Percentiles rank a stretch among this genome's conserved stretches.
These are phyloP conservation scores for Hozukius guyotensis DNA, from an alignment of 2,797 vertebrate species.

Conservation along the genomic window DNA sequence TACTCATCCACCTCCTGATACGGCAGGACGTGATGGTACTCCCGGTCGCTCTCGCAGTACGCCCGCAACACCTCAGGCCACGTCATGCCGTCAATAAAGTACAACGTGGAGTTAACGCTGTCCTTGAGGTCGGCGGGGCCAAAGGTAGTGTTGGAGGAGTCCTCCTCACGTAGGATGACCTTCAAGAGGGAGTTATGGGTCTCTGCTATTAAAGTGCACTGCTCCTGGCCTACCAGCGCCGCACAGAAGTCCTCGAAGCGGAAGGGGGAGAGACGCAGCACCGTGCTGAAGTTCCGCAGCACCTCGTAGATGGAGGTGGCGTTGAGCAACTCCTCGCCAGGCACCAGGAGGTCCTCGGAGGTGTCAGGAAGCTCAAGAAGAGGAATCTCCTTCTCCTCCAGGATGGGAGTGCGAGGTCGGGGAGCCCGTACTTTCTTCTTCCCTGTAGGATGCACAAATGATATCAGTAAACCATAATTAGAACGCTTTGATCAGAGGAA, in stretches of 20 bases:
- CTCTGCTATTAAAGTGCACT: constrained; percentile 97
- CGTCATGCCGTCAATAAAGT: constrained; percentile 98
- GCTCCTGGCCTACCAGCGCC: constrained; percentile 94
- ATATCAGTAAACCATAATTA: not conserved
- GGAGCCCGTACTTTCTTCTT: constrained; percentile 88
- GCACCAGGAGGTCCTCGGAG: constrained; percentile 96
- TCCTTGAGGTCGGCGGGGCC: constrained; percentile 98
- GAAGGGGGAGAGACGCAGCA: constrained; percentile 96
- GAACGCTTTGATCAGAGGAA: not conserved
- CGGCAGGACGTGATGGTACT: constrained; percentile 93
- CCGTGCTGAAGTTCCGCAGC: constrained; percentile 94
- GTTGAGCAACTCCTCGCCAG: constrained; percentile 92
- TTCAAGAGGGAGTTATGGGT: constrained; percentile 95
- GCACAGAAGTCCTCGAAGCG: constrained; percentile 99
- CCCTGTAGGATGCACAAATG: constrained; percentile 75
- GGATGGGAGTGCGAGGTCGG: constrained; percentile 91
- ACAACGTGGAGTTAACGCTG: constrained; percentile 97
- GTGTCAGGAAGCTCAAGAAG: constrained; percentile 90
- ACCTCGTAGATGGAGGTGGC: constrained; percentile 96
- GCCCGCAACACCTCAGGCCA: constrained; percentile 98
- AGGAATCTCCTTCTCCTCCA: constrained; percentile 96
- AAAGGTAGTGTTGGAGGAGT: constrained; percentile 97
- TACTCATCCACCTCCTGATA: constrained; percentile 94
- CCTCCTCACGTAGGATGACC: constrained; percentile 96
- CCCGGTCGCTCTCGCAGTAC: constrained; percentile 96